phyloP scores from a whole-genome alignment of 2,797 vertebrate species.

The Micrastur ruficollis region DNA sequence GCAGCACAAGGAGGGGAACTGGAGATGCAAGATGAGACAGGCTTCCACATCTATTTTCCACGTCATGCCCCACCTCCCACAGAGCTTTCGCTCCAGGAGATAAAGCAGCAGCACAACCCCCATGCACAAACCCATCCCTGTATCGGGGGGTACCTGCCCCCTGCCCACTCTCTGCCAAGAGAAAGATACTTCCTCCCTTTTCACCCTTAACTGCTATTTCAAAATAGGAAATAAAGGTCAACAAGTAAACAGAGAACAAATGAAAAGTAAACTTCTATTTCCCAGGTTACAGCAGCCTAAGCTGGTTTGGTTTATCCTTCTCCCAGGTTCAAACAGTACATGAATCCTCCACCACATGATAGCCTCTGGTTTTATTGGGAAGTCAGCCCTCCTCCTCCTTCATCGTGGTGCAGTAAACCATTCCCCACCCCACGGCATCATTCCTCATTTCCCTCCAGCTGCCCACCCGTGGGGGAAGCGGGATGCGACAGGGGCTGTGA shows the following conservation, averaged over 20 bases:
- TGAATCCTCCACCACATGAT: not conserved
- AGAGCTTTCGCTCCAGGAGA: not conserved
- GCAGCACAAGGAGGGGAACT: not conserved
- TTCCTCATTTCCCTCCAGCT: not conserved
- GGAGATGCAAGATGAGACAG: not conserved
- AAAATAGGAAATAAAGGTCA: not conserved
- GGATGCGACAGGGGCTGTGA: not conserved
- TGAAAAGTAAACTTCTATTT: not conserved
- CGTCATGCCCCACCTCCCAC: accelerated
- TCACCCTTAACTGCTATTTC: not conserved
- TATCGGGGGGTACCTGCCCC: not conserved
- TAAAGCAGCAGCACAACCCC: not conserved
- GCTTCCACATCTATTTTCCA: not conserved
- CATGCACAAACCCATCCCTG: not conserved
- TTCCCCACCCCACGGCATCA: not conserved
- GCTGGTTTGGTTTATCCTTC: not conserved
- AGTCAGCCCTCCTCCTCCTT: not conserved
- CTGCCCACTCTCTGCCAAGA: not conserved
- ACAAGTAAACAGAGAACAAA: not conserved
- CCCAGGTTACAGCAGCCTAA: not conserved
- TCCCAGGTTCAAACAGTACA: not conserved
- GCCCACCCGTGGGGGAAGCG: accelerated
- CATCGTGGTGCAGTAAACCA: accelerated
- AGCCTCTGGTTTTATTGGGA: not conserved
- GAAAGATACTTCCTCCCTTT: not conserved